Conservation (phyloP, 2,797 vertebrate species). For the Microtus obscurus region DNA sequence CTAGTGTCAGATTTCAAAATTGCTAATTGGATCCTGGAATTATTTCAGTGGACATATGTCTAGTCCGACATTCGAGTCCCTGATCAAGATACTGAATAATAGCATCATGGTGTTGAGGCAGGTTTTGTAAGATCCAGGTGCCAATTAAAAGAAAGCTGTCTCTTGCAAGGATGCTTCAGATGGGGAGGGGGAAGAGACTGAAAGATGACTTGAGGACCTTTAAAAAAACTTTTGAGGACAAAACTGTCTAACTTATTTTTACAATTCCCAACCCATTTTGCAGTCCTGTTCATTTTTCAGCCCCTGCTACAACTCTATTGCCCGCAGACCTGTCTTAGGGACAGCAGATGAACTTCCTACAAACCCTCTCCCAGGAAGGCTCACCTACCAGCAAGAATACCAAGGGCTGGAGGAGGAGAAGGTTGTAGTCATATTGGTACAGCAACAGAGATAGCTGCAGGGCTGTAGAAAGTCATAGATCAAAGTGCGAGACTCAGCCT, state of each 20-base stretch:
- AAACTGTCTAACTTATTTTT: constrained; percentile 47
- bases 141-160: background rate
- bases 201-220: background rate
- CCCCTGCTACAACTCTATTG: background rate
- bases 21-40: constrained; percentile 48
- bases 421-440: background rate
- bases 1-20: constrained; percentile 65
- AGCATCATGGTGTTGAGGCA: background rate
- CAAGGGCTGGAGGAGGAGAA: background rate
- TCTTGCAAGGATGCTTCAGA: background rate
- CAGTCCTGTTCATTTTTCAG: background rate
- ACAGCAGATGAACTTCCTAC: background rate
- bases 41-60: constrained; percentile 44
- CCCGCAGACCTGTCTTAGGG: background rate
- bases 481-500: background rate
- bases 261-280: background rate
- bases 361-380: background rate
- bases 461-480: background rate
- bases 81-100: background rate
- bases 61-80: background rate
- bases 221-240: background rate
- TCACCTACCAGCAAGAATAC: background rate
- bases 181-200: background rate
- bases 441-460: background rate
- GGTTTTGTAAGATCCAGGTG: background rate